phyloP scores from a whole-genome alignment of 1,140 invertebrate genomes.

The Rhopalosiphum maidis region DNA sequence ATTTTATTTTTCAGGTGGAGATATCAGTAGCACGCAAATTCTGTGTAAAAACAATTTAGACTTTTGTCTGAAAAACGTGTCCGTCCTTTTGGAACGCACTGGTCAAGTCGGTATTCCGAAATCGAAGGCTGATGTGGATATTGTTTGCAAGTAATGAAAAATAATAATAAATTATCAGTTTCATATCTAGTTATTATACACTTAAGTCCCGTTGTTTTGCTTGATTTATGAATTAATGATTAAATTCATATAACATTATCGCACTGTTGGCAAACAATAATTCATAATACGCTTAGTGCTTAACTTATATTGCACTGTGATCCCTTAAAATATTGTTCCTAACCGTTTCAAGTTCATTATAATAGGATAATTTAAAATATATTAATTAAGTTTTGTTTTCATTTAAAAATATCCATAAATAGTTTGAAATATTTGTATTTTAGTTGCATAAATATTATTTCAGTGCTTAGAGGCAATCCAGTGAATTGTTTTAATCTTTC shows the following conservation, averaged over 20 bases:
- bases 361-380: background rate
- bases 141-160: slow-evolving; percentile 59
- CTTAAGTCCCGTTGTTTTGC: background rate
- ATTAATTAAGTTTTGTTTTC: background rate
- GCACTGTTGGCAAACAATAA: background rate
- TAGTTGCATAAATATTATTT: background rate
- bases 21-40: background rate
- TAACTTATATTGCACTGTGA: background rate
- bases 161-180: background rate
- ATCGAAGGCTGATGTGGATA: slow-evolving; percentile 60
- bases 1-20: background rate
- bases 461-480: background rate
- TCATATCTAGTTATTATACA: background rate
- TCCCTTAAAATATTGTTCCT: background rate
- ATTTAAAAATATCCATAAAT: background rate
- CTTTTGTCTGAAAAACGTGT: background rate
- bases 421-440: background rate
- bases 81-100: slow-evolving; percentile 51
- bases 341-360: background rate
- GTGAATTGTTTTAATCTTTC: background rate
- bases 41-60: slow-evolving; percentile 18
- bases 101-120: slow-evolving; percentile 60
- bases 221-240: background rate
- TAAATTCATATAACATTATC: background rate
- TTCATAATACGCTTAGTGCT: background rate